Base-by-base conservation (phyloP, 2,113 vertebrate genomes). In the zebrafish (Danio rerio) region DNA sequence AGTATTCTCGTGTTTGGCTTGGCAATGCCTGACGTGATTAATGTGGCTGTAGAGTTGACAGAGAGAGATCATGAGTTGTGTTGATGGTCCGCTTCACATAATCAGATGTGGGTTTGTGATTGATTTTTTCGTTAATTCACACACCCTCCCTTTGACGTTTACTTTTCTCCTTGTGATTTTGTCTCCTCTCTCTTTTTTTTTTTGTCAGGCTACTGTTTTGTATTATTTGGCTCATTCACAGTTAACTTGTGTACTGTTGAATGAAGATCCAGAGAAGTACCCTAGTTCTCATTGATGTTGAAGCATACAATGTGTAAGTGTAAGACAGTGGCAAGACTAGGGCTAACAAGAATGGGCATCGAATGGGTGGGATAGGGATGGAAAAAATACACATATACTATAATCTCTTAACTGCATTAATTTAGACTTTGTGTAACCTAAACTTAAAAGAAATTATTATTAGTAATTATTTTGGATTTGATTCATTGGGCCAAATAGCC, bases 61-160 rank as follows among this genome's bases (percentile, higher is more conserved):
- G 86, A 86, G 81, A 80, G 85, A 88, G 84, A 86, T 81, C 86
- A 85, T 56, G 63, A 79, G 85, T 84, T 78, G 88, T 72, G 89
- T 92, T 93, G 93, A 93, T 94, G 92, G 93, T 94, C 92, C 83
- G 71, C 84, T 94, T 94, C 91, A 93, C 90, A 86, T 91, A 94
- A 93, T 93, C 91, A 93, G 88, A 86, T 91, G 84, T 81, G 75
- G 79, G 61, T 73, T 82, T 74, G 87, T 84, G 87, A 88, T 81
- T 88, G 87, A 90, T 90, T 88, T 72, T 69, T 65, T 63, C 83
- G 55, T 21, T 52, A 79, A 83, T 85, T 83, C 59, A 21, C 79
- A 78, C 78, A 81, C 59, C 47, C 76, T 74, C 45, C 58, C 31
- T 80, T 58, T 65, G 40, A 21, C 78, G 20, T 31, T 70, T 50